phyloP scores from a whole-genome alignment of 2,797 vertebrate genomes.

The Bovichtus diacanthus region DNA sequence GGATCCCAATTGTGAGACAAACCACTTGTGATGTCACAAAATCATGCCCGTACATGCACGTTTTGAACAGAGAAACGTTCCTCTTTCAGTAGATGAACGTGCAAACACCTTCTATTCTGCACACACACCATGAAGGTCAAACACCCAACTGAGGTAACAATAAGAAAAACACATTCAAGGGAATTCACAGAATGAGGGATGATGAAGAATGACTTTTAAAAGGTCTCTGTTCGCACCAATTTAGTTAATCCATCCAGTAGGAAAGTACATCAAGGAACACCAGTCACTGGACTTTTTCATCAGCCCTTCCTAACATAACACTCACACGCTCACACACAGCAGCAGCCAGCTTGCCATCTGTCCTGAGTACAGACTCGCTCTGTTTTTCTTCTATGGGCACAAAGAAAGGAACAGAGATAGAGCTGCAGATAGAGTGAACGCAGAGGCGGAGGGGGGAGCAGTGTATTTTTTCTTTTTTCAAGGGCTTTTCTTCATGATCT shows the following conservation, averaged over 20 bases:
- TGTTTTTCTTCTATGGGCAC: slow-evolving; percentile 36
- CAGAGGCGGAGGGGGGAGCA: neutral
- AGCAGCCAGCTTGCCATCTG: slow-evolving; percentile 29
- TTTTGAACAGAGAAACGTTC: neutral
- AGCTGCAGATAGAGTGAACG: slow-evolving; percentile 26
- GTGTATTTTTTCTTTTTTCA: slow-evolving; percentile 26
- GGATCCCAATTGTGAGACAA: neutral
- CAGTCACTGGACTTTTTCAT: neutral
- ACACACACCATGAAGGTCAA: neutral
- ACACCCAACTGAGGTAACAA: neutral
- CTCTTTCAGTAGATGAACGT: neutral
- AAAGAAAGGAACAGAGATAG: slow-evolving; percentile 48
- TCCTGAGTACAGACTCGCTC: slow-evolving; percentile 11
- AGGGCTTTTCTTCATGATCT: slow-evolving; percentile 45
- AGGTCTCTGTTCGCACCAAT: neutral
- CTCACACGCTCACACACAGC: slow-evolving; percentile 15
- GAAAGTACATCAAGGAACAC: slow-evolving; percentile 1
- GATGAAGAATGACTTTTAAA: neutral
- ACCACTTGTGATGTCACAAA: neutral
- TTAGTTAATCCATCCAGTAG: neutral
- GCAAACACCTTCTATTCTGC: neutral
- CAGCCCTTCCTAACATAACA: neutral
- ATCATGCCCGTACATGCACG: neutral
- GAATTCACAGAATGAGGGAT: neutral
- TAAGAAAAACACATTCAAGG: neutral